phyloP scores from a whole-genome alignment of 1,140 invertebrate genomes.

The Eriocheir sinensis region DNA sequence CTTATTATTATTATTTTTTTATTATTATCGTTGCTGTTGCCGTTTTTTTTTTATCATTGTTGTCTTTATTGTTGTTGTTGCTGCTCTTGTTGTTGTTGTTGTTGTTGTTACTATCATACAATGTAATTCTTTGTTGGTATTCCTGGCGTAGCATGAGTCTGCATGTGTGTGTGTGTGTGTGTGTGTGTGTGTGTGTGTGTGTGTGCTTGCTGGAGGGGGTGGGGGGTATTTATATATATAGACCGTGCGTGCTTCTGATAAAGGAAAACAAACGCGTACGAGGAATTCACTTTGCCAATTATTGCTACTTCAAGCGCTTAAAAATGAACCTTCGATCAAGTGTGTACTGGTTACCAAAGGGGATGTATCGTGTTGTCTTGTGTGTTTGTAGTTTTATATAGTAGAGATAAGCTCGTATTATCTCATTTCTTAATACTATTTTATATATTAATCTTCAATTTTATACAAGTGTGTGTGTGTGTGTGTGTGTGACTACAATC shows the following conservation, averaged over 20 bases:
- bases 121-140: background rate
- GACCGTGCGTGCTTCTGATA: background rate
- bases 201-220: background rate
- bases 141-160: background rate
- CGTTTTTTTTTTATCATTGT: too few species aligned
- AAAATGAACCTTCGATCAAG: background rate
- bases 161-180: background rate
- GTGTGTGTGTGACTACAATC: too few species aligned
- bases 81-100: background rate
- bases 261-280: background rate
- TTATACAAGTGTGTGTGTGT: too few species aligned
- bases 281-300: background rate
- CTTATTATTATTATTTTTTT: background rate
- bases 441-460: too few species aligned
- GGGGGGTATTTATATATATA: background rate
- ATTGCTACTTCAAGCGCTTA: background rate
- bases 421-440: too few species aligned
- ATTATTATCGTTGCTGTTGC: background rate
- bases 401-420: background rate
- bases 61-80: background rate
- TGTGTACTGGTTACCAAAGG: background rate
- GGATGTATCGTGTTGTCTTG: background rate
- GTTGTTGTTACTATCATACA: background rate
- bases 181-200: conserved; percentile 32
- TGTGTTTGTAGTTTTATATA: background rate